These are phyloP conservation scores for Dermolepida albohirtum DNA, from an alignment of 2,888 invertebrate species.

Conservation along the genomic window DNA sequence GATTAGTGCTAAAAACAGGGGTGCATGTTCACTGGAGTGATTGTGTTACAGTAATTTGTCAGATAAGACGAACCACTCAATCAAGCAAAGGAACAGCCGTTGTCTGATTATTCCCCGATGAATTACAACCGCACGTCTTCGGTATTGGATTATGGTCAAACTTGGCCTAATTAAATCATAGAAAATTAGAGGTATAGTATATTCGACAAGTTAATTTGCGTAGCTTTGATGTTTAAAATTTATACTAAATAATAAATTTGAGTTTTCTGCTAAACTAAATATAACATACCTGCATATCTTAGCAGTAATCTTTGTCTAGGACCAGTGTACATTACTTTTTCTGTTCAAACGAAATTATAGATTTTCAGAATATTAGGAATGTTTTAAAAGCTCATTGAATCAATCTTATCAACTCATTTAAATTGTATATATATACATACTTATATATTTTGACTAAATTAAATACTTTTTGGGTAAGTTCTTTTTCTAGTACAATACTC, in stretches of 20 bases:
- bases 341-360: too few relatives aligned
- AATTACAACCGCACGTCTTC: constrained; percentile 50
- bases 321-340: too few relatives aligned
- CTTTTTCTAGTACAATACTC: too few relatives aligned
- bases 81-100: constrained; percentile 45
- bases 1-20: constrained; percentile 48
- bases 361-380: too few relatives aligned
- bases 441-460: too few relatives aligned
- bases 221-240: constrained; percentile 12
- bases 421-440: too few relatives aligned
- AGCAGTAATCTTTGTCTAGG: too few relatives aligned
- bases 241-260: not conserved
- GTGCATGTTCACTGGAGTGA: constrained; percentile 50
- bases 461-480: too few relatives aligned
- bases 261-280: too few relatives aligned
- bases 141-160: constrained; percentile 45
- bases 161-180: constrained; percentile 47
- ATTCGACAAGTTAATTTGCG: constrained; percentile 11
- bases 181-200: constrained; percentile 45
- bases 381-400: too few relatives aligned
- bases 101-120: constrained; percentile 50
- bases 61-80: constrained; percentile 53
- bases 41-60: constrained; percentile 50
- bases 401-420: too few relatives aligned
- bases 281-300: too few relatives aligned